Percentiles rank a stretch among this genome's conserved stretches.
Conservation (phyloP, 2,888 invertebrate genomes). For the Bugulina stolonifera region DNA sequence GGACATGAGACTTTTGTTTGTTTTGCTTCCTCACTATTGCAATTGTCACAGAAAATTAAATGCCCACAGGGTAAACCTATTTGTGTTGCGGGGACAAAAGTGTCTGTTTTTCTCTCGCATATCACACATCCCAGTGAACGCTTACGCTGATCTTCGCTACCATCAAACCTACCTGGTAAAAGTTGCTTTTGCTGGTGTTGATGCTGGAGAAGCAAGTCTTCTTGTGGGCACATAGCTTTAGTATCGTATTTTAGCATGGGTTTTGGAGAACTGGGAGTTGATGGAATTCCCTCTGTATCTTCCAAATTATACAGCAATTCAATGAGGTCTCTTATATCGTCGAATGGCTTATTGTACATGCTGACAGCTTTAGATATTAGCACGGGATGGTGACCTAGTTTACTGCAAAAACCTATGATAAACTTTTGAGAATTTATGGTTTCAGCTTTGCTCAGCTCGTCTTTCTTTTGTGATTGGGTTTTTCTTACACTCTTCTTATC, state of each 20-base stretch:
- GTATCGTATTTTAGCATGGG: not conserved
- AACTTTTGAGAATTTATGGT: not conserved
- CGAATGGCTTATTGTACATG: slow-evolving; percentile 1
- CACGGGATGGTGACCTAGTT: not conserved
- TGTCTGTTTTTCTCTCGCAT: not conserved
- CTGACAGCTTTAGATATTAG: not conserved
- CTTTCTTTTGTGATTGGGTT: not conserved
- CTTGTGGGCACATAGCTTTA: not conserved
- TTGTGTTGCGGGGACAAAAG: not conserved
- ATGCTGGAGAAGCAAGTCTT: not conserved
- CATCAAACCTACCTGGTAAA: not conserved
- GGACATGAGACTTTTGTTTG: not conserved
- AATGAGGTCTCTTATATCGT: not conserved
- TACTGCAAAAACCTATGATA: not conserved
- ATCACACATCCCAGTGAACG: not conserved
- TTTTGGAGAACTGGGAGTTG: not conserved
- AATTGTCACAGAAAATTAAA: slow-evolving; percentile 13
- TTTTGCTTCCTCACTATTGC: slow-evolving; percentile 1
- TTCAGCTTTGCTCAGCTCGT: not conserved
- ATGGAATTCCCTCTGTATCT: not conserved
- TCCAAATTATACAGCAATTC: not conserved
- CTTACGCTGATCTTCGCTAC: not conserved
- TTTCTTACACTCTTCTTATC: slow-evolving; percentile 4
- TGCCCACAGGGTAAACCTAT: slow-evolving; percentile 3
- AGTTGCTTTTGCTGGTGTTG: not conserved